A percentile compares a stretch with the other conserved stretches of the same genome.
These are phyloP conservation scores for Choreutis nemorana DNA, from an alignment of 2,888 invertebrate genomes.

Conservation along the genomic window DNA sequence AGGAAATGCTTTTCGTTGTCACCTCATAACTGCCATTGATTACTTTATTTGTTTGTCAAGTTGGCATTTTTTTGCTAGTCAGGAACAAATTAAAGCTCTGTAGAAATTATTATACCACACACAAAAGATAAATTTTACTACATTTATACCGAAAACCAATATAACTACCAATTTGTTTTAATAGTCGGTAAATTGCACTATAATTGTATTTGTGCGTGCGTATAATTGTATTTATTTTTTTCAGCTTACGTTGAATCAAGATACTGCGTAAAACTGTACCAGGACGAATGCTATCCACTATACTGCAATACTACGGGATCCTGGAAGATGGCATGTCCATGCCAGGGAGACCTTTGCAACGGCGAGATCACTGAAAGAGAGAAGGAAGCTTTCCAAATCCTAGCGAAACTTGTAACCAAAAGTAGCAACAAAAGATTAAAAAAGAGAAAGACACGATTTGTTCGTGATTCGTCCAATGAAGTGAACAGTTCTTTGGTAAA, in stretches of 20 bases:
- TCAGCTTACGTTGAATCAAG: conserved; percentile 48
- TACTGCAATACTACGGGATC: conserved; percentile 48
- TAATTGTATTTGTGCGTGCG: too few species aligned
- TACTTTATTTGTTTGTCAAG: too few species aligned
- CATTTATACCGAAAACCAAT: too few species aligned
- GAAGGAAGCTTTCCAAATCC: conserved; percentile 31
- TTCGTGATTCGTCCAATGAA: conserved; percentile 9
- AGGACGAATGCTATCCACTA: conserved; percentile 51
- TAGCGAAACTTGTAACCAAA: conserved; percentile 22
- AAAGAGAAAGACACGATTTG: conserved; percentile 10
- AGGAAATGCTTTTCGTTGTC: too few species aligned
- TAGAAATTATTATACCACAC: too few species aligned
- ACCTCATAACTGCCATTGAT: too few species aligned
- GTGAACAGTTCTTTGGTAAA: conserved; percentile 4
- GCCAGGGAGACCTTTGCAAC: conserved; percentile 50
- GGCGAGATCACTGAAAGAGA: conserved; percentile 42
- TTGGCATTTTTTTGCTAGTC: too few species aligned
- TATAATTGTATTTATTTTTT: conserved; percentile 9
- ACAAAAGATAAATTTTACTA: too few species aligned
- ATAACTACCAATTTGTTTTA: too few species aligned
- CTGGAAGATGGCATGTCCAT: conserved; percentile 52
- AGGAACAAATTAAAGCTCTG: too few species aligned
- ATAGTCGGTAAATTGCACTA: too few species aligned
- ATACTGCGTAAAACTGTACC: conserved; percentile 49
- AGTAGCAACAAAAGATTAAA: conserved; percentile 17